Percentiles rank a stretch among this genome's conserved stretches.
phyloP scores from a whole-genome alignment of 1,140 invertebrate species.

The Bombyx mori region DNA sequence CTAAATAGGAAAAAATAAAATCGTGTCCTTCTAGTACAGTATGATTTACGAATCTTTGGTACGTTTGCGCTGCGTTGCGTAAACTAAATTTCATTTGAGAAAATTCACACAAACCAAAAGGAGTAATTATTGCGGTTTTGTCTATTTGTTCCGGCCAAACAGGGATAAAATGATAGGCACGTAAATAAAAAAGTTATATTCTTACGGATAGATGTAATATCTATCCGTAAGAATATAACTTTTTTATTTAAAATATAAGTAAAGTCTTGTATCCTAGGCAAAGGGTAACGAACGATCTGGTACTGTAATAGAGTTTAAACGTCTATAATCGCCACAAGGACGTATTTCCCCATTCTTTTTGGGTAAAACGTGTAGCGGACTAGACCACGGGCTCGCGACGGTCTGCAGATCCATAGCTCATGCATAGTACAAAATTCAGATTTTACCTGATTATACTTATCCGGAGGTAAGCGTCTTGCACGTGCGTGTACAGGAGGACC shows the following conservation, averaged over 20 bases:
- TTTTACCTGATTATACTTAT: not conserved
- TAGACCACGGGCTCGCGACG: constrained; percentile 14
- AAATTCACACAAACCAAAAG: not conserved
- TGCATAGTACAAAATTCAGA: constrained; percentile 13
- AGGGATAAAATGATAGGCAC: constrained; percentile 6
- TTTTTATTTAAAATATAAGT: constrained; percentile 12
- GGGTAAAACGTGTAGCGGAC: constrained; percentile 12
- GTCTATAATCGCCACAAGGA: constrained; percentile 14
- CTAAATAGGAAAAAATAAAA: not conserved
- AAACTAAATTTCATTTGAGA: not conserved
- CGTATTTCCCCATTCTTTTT: constrained; percentile 15
- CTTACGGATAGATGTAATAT: not conserved
- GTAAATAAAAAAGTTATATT: constrained; percentile 10
- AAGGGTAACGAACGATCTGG: constrained; percentile 12
- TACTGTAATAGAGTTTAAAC: constrained; percentile 9
- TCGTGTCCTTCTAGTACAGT: not conserved
- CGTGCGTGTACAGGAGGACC: constrained; percentile 1
- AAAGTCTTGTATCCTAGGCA: constrained; percentile 11
- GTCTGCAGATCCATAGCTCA: constrained; percentile 16
- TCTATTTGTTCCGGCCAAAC: constrained; percentile 5
- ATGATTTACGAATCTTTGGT: not conserved
- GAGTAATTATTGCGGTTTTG: constrained; percentile 6
- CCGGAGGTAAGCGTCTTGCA: not conserved
- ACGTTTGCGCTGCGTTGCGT: constrained; percentile 1
- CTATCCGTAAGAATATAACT: constrained; percentile 6